phyloP scores from a whole-genome alignment of 2,113 vertebrate species.

The Oncorhynchus mykiss region DNA sequence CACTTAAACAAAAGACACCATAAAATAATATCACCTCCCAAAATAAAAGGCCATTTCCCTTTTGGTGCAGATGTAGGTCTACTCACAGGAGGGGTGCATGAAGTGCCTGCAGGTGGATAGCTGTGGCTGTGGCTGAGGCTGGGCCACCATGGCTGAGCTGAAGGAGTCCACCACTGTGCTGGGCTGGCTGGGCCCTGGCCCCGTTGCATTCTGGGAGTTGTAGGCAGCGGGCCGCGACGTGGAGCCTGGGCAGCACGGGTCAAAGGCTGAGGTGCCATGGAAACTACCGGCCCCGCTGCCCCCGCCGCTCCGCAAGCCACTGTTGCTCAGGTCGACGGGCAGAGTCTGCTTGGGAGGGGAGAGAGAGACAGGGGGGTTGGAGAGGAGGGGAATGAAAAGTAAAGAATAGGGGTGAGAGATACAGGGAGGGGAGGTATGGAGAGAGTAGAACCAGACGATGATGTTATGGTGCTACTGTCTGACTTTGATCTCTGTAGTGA shows the following conservation, averaged over 20 bases:
- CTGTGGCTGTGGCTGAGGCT: constrained; percentile 84
- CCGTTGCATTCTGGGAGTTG: constrained; percentile 83
- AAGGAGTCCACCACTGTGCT: constrained; percentile 81
- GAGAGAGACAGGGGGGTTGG: constrained; percentile 4
- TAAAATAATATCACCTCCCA: neutral
- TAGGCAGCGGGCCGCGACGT: constrained; percentile 85
- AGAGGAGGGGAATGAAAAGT: neutral
- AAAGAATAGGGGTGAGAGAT: neutral
- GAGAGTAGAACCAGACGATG: neutral
- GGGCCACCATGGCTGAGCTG: constrained; percentile 83
- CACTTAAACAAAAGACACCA: neutral
- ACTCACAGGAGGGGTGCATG: constrained; percentile 92
- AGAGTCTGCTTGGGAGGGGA: constrained; percentile 82
- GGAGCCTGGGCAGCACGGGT: constrained; percentile 95
- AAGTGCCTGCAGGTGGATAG: constrained; percentile 94
- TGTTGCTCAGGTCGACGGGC: constrained; percentile 96
- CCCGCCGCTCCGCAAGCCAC: constrained; percentile 75
- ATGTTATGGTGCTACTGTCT: neutral
- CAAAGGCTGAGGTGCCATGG: constrained; percentile 92
- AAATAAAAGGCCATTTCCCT: neutral
- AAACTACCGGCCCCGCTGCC: constrained; percentile 73
- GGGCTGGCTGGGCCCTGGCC: constrained; percentile 86
- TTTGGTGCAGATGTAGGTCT: neutral
- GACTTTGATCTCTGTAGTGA: neutral
- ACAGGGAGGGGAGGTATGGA: neutral